Evolutionary conservation across 2,113 vertebrate species (phyloP).

Genomic region (Tetrao urogallus): DNA sequence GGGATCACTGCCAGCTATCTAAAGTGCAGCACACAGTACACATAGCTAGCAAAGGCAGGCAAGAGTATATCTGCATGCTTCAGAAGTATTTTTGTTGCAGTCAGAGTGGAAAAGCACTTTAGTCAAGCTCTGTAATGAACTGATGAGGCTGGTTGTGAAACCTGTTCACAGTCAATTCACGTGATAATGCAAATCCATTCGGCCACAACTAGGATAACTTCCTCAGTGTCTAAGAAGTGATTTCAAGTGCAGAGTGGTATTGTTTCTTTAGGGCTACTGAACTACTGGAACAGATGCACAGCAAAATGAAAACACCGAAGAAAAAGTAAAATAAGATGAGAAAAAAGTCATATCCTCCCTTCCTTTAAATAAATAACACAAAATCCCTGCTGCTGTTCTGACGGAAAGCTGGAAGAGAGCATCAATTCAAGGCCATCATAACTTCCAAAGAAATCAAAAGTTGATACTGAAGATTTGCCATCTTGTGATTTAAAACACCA

Average conservation of each 20-base stretch:
- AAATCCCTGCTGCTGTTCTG: fast-evolving
- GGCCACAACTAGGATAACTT: not conserved
- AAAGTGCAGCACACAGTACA: not conserved
- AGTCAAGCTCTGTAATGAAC: slow-evolving; percentile 24
- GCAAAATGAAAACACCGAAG: slow-evolving; percentile 1
- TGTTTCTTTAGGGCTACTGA: not conserved
- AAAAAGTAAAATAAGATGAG: not conserved
- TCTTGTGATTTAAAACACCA: not conserved
- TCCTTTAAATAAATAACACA: not conserved
- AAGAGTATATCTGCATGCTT: slow-evolving; percentile 44
- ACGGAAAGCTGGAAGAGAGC: not conserved
- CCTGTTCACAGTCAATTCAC: not conserved
- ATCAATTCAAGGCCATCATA: not conserved
- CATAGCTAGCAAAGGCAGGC: not conserved
- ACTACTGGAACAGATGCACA: not conserved
- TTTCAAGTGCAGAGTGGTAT: not conserved
- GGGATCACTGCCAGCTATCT: slow-evolving; percentile 25
- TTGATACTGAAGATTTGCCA: not conserved
- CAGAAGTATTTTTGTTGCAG: slow-evolving; percentile 17
- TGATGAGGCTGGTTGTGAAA: slow-evolving; percentile 1
- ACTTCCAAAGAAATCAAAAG: not conserved
- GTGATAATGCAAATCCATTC: not conserved
- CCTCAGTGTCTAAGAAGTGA: not conserved
- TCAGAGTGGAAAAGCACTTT: slow-evolving; percentile 6
- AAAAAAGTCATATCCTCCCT: not conserved